These are phyloP conservation scores for Caenorhabditis remanei DNA, from an alignment of 1,140 invertebrate species.

Conservation along the genomic window DNA sequence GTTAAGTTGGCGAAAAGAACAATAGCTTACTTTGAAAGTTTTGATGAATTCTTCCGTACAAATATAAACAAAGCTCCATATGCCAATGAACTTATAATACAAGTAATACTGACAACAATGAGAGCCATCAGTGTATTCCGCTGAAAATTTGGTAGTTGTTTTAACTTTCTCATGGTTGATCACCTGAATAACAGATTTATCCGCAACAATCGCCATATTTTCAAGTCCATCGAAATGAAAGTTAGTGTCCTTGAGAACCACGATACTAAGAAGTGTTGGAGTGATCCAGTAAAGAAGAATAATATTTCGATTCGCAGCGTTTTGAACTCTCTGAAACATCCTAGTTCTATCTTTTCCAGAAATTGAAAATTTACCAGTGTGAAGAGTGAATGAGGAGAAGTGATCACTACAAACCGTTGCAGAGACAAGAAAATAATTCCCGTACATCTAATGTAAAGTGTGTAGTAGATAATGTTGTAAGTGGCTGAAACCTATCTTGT, in stretches of 20 bases:
- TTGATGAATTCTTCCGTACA: slow-evolving; percentile 2
- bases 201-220: slow-evolving; percentile 9
- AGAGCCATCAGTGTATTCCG: slow-evolving; percentile 19
- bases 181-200: not conserved
- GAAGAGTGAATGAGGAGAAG: not conserved
- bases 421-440: not conserved
- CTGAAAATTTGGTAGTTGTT: not conserved
- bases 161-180: not conserved
- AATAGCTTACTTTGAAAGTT: not conserved
- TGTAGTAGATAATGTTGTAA: slow-evolving; percentile 1
- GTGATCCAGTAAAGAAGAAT: slow-evolving; percentile 17
- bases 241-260: slow-evolving; percentile 12
- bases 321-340: slow-evolving; percentile 8
- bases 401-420: slow-evolving; percentile 2
- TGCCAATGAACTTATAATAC: not conserved
- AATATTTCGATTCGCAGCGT: slow-evolving; percentile 9
- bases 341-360: not conserved
- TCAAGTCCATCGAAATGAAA: slow-evolving; percentile 23
- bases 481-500: not conserved
- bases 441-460: slow-evolving; percentile 13
- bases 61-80: not conserved
- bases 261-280: slow-evolving; percentile 8
- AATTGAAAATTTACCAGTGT: not conserved
- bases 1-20: not conserved
- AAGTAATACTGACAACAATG: not conserved